Evolutionary conservation across 2,888 invertebrate species (phyloP).

Genomic region (Leucophora obtusa): DNA sequence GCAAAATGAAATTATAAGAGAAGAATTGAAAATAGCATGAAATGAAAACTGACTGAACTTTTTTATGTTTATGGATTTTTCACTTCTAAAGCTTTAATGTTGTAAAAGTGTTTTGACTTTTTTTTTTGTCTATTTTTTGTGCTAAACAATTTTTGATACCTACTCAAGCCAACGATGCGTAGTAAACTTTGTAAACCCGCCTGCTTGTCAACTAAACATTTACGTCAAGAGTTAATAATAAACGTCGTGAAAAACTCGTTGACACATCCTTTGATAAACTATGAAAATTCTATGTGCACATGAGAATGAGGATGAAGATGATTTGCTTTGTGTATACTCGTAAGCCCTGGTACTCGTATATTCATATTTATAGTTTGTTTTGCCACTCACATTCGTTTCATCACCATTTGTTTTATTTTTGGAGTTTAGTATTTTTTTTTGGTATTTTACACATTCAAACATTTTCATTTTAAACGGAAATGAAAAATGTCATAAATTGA

Average conservation of each 20-base stretch:
- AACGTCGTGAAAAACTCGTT: conserved; percentile 54
- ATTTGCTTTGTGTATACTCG: conserved; percentile 39
- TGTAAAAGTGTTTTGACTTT: conserved; percentile 5
- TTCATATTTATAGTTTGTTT: neutral
- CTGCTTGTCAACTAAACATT: conserved; percentile 56
- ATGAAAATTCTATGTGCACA: conserved; percentile 9
- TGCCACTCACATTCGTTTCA: conserved; percentile 37
- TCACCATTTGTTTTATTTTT: conserved; percentile 55
- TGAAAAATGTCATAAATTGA: conserved; percentile 77
- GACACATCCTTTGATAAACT: conserved; percentile 52
- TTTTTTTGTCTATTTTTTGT: neutral
- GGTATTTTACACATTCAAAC: neutral
- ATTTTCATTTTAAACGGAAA: conserved; percentile 69
- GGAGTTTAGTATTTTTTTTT: neutral
- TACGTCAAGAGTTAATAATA: conserved; percentile 33
- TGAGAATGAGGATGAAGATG: conserved; percentile 43
- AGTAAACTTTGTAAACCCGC: conserved; percentile 51
- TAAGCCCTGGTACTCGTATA: neutral
- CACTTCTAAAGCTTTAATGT: neutral
- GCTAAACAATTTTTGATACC: conserved; percentile 27
- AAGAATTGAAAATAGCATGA: conserved; percentile 51
- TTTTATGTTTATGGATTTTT: neutral
- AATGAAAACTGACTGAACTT: conserved; percentile 22
- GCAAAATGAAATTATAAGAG: conserved; percentile 21
- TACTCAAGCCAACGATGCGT: conserved; percentile 59